Evolutionary conservation across 2,888 invertebrate genomes (phyloP).

Genomic region (Clitarchus hookeri): DNA sequence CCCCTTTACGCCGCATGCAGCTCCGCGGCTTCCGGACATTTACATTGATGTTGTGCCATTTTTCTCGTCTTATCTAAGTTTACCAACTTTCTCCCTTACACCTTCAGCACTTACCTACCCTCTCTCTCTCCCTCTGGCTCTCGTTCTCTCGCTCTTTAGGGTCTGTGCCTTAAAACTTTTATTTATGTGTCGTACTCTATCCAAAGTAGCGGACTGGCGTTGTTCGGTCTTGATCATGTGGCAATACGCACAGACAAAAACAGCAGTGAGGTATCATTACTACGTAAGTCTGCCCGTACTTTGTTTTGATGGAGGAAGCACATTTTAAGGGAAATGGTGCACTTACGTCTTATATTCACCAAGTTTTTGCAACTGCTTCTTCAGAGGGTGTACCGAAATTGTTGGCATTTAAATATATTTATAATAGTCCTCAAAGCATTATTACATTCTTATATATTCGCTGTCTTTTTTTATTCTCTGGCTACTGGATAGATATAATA

Average conservation of each 20-base stretch:
- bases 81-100: slow-evolving; percentile 2
- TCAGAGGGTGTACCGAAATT: no score
- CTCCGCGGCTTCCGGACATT: slow-evolving; percentile 31
- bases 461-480: no score
- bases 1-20: background rate
- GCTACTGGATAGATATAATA: no score
- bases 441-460: no score
- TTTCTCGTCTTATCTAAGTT: slow-evolving; percentile 35
- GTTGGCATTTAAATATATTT: no score
- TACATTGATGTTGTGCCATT: slow-evolving; percentile 38
- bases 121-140: background rate
- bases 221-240: background rate
- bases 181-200: background rate
- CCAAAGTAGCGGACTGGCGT: background rate
- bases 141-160: background rate
- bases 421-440: no score
- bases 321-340: no score
- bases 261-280: background rate
- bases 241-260: background rate
- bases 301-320: no score
- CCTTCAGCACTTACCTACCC: background rate
- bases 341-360: no score
- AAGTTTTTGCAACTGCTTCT: no score
- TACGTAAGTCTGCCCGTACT: no score
- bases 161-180: background rate